A percentile compares a stretch with the other conserved stretches of the same genome.
These are phyloP conservation scores for Cnemophilus loriae DNA, from an alignment of 2,113 vertebrate genomes.

Conservation along the genomic window DNA sequence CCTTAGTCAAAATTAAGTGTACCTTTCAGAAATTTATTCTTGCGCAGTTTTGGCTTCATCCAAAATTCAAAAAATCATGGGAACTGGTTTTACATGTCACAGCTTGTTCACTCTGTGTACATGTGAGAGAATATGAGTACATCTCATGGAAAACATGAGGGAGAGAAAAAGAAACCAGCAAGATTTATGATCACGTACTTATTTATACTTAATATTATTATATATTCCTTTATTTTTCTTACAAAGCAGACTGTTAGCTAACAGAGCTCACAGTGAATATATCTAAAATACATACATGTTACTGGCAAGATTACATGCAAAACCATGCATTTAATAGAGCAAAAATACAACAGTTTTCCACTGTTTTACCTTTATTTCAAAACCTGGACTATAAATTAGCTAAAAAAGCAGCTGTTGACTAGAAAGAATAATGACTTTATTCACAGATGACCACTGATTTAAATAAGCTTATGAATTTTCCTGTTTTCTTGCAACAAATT, in stretches of 20 bases:
- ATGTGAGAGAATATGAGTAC: not conserved
- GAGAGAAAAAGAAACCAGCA: not conserved
- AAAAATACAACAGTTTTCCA: not conserved
- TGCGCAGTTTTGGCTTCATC: not conserved
- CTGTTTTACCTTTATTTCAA: not conserved
- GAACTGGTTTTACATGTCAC: slow-evolving; percentile 20
- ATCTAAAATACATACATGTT: not conserved
- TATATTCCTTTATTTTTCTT: not conserved
- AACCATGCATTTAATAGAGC: not conserved
- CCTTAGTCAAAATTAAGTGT: not conserved
- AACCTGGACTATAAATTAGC: not conserved
- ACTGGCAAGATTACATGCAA: not conserved
- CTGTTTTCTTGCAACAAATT: not conserved
- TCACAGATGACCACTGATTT: not conserved
- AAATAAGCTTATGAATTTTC: not conserved
- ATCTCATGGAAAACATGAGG: not conserved
- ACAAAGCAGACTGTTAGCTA: not conserved
- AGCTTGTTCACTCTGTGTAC: not conserved
- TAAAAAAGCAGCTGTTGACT: not conserved
- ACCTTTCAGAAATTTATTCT: slow-evolving; percentile 4
- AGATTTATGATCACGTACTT: not conserved
- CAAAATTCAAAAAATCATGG: not conserved
- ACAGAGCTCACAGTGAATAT: not conserved
- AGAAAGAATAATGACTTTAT: not conserved
- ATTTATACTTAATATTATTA: not conserved